Percentiles rank a stretch among this genome's conserved stretches.
Conservation (phyloP, 2,113 vertebrate species). For the Chamaea fasciata region DNA sequence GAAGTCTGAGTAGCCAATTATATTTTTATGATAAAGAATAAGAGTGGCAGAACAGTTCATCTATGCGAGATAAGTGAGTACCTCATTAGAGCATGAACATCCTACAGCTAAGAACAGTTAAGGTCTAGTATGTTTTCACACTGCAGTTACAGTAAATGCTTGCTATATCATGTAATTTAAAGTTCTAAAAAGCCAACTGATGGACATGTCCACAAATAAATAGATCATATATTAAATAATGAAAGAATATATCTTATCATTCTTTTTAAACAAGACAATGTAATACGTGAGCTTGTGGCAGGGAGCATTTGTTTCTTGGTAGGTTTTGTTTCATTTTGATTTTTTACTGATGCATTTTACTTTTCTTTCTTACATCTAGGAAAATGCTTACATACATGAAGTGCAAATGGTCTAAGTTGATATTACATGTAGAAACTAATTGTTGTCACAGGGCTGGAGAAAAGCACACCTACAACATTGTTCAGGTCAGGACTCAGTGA, state of each 20-base stretch:
- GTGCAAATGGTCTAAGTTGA: not conserved
- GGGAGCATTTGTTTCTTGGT: not conserved
- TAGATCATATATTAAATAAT: not conserved
- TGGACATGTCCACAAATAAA: not conserved
- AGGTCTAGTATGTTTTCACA: not conserved
- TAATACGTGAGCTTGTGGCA: not conserved
- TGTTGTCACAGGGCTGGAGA: not conserved
- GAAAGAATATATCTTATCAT: not conserved
- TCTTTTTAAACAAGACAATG: accelerated
- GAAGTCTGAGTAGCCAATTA: slow-evolving; percentile 18
- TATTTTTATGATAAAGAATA: not conserved
- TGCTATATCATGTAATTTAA: not conserved
- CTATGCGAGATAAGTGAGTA: not conserved
- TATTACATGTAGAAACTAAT: not conserved
- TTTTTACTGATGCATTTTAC: not conserved
- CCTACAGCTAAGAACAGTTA: not conserved
- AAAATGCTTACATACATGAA: not conserved
- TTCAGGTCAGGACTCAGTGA: not conserved
- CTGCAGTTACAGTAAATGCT: not conserved
- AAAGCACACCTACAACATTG: not conserved
- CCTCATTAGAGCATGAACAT: not conserved
- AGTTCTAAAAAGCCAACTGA: not conserved
- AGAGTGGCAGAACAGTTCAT: not conserved
- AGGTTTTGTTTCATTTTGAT: not conserved
- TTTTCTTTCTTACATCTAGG: not conserved